Conservation (phyloP, 1,140 invertebrate genomes). For the Solenopsis invicta region DNA sequence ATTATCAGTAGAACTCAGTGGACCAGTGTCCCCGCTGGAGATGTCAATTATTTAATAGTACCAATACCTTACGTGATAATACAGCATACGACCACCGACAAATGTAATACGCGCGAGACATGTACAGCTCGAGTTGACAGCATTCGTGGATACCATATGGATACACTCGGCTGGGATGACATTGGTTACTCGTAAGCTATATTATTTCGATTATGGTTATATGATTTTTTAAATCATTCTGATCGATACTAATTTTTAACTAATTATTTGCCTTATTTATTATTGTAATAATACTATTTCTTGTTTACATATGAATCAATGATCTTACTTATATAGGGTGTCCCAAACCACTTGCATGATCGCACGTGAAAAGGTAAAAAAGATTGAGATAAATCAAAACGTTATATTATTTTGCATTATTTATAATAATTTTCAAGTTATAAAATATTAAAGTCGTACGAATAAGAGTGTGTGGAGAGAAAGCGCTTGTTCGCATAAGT, state of each 20-base stretch:
- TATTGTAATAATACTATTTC: no score
- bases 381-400: no score
- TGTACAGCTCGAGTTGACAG: slow-evolving; percentile 86
- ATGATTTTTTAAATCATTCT: neutral
- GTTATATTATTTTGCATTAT: no score
- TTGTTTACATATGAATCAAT: no score
- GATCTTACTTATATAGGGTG: no score
- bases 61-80: slow-evolving; percentile 88
- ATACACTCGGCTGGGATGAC: slow-evolving; percentile 87
- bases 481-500: no score
- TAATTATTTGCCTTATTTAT: neutral
- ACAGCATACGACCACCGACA: slow-evolving; percentile 90
- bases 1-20: slow-evolving; percentile 67
- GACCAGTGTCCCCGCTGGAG: slow-evolving; percentile 26
- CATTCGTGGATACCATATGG: slow-evolving; percentile 89
- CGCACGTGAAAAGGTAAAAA: no score
- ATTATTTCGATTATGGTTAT: neutral
- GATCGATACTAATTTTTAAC: neutral
- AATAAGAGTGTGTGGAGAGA: no score
- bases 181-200: slow-evolving; percentile 89
- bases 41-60: slow-evolving; percentile 73
- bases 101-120: slow-evolving; percentile 85
- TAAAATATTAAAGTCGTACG: no score
- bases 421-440: no score
- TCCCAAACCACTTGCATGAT: neutral